Evolutionary conservation across 2,888 invertebrate species (phyloP).

Genomic region (Hirudinaria manillensis): DNA sequence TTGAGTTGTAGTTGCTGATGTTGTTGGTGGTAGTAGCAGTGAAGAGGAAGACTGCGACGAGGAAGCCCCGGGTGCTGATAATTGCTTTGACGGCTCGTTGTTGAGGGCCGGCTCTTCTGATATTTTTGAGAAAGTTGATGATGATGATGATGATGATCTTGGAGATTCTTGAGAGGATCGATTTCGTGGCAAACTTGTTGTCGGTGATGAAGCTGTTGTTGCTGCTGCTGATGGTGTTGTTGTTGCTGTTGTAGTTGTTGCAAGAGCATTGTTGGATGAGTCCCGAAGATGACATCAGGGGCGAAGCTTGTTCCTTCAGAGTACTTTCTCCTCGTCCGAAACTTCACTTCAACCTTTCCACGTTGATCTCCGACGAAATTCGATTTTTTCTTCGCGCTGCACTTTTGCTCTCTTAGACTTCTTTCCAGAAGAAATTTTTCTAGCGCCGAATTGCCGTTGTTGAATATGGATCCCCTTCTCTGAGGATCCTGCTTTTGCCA

Average conservation of each 20-base stretch:
- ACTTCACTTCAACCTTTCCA: neutral
- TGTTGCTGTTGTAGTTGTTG: neutral
- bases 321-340: neutral
- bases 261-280: neutral
- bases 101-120: neutral
- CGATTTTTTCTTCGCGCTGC: neutral
- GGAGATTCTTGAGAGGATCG: neutral
- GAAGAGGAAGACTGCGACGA: neutral
- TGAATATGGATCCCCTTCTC: neutral
- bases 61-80: neutral
- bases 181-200: neutral
- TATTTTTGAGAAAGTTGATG: neutral
- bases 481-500: neutral
- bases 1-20: constrained; percentile 1
- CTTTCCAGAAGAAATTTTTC: constrained; percentile 3
- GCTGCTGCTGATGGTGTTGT: neutral
- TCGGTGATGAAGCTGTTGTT: neutral
- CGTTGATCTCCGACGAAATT: neutral
- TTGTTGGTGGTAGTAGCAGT: neutral
- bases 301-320: neutral
- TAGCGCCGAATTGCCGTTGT: constrained; percentile 11
- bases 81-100: neutral
- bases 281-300: neutral
- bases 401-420: neutral
- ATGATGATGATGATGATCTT: constrained; percentile 8